Evolutionary conservation across 2,888 invertebrate species (phyloP).

Genomic region (Sarcophaga variegata): DNA sequence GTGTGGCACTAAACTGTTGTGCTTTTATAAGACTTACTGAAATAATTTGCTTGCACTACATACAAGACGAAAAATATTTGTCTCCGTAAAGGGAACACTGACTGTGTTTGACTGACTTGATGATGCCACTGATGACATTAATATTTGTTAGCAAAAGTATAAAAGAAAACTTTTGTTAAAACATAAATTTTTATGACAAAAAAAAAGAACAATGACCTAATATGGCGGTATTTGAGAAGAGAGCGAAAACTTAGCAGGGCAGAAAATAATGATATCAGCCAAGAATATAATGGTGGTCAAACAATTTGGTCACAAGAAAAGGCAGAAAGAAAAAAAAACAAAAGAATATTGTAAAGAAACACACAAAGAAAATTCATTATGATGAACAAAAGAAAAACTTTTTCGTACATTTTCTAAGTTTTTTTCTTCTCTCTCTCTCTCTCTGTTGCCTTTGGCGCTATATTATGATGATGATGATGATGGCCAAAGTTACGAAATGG

Average conservation of each 20-base stretch:
- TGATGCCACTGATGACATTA: conserved; percentile 44
- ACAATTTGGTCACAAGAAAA: conserved; percentile 51
- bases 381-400: conserved; percentile 54
- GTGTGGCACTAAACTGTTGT: too few species aligned
- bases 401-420: background rate
- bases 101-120: conserved; percentile 25
- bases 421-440: background rate
- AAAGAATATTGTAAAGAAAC: background rate
- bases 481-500: conserved; percentile 1
- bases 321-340: background rate
- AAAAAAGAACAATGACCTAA: background rate
- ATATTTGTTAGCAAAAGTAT: conserved; percentile 46
- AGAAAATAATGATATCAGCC: background rate
- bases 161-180: background rate
- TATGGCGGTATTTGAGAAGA: too few species aligned
- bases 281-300: conserved; percentile 57
- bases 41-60: background rate
- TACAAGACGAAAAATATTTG: background rate
- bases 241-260: background rate
- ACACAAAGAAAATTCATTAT: conserved; percentile 48
- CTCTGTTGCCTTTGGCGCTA: background rate
- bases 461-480: background rate
- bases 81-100: background rate
- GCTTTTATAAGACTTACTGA: too few species aligned
- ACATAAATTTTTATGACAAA: conserved; percentile 7